phyloP scores from a whole-genome alignment of 1,140 invertebrate genomes.

The Pissodes strobi region DNA sequence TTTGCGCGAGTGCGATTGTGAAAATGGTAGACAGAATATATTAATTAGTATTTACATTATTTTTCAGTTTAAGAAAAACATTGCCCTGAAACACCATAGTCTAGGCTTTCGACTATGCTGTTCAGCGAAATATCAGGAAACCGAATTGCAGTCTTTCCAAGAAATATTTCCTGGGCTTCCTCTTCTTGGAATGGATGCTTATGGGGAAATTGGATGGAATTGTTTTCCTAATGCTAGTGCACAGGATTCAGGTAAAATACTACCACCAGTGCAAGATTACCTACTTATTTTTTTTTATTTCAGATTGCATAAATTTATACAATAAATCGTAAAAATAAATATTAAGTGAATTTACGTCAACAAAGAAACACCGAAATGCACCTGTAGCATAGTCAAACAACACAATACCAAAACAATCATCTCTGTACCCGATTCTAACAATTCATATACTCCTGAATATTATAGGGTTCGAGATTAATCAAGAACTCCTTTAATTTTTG shows the following conservation, averaged over 20 bases:
- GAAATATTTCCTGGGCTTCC: conserved; percentile 42
- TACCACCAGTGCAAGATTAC: too few species aligned
- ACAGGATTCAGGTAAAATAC: background rate
- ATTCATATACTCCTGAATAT: too few species aligned
- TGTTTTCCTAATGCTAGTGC: conserved; percentile 22
- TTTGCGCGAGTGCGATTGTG: background rate
- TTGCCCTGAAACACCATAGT: conserved; percentile 35
- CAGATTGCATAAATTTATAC: too few species aligned
- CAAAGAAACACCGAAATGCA: too few species aligned
- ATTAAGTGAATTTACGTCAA: too few species aligned
- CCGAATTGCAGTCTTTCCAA: conserved; percentile 36
- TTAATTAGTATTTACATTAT: background rate
- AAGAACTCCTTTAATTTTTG: too few species aligned
- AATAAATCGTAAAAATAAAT: too few species aligned
- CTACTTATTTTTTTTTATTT: too few species aligned
- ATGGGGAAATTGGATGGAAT: conserved; percentile 47
- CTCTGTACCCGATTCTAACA: too few species aligned
- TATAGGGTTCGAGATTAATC: too few species aligned
- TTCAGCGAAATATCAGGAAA: conserved; percentile 36
- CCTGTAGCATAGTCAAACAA: too few species aligned
- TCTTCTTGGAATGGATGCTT: conserved; percentile 38
- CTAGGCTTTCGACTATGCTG: conserved; percentile 42
- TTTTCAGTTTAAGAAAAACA: conserved; percentile 41
- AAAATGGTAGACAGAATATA: background rate
- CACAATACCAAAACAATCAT: too few species aligned